Evolutionary conservation across 2,888 invertebrate species (phyloP).

Genomic region (Volucella inflata): DNA sequence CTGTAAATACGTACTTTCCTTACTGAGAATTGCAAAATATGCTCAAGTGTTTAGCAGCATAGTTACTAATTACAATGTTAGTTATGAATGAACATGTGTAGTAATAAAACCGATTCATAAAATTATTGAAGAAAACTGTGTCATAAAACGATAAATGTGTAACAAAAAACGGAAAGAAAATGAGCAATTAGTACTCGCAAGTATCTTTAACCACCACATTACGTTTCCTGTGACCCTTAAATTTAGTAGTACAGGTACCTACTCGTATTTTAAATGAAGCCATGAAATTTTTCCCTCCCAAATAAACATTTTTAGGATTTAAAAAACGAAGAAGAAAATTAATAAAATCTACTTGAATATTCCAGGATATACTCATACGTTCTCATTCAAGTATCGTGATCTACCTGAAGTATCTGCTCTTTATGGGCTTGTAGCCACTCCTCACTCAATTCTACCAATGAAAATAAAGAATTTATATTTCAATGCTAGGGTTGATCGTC

Average conservation of each 20-base stretch:
- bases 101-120: slow-evolving; percentile 10
- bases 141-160: slow-evolving; percentile 20
- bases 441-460: slow-evolving; percentile 52
- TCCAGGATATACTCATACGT: not conserved
- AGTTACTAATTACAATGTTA: slow-evolving; percentile 3
- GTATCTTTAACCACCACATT: slow-evolving; percentile 20
- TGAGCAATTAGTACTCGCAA: slow-evolving; percentile 42
- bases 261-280: not conserved
- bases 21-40: slow-evolving; percentile 6
- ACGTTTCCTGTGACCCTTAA: not conserved
- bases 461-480: slow-evolving; percentile 9
- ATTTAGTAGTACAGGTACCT: slow-evolving; percentile 32
- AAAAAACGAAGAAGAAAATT: slow-evolving; percentile 16
- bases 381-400: slow-evolving; percentile 34
- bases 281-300: slow-evolving; percentile 26
- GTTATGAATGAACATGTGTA: slow-evolving; percentile 44
- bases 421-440: slow-evolving; percentile 40
- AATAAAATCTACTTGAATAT: not conserved
- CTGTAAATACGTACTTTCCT: not conserved
- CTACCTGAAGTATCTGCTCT: slow-evolving; percentile 40
- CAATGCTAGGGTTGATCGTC: slow-evolving; percentile 52
- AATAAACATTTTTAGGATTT: slow-evolving; percentile 13
- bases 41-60: not conserved
- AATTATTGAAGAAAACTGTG: not conserved
- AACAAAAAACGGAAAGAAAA: slow-evolving; percentile 39